Percentiles rank a stretch among this genome's conserved stretches.
These are phyloP conservation scores for Lithosia quadra DNA, from an alignment of 2,888 invertebrate species.

Conservation along the genomic window DNA sequence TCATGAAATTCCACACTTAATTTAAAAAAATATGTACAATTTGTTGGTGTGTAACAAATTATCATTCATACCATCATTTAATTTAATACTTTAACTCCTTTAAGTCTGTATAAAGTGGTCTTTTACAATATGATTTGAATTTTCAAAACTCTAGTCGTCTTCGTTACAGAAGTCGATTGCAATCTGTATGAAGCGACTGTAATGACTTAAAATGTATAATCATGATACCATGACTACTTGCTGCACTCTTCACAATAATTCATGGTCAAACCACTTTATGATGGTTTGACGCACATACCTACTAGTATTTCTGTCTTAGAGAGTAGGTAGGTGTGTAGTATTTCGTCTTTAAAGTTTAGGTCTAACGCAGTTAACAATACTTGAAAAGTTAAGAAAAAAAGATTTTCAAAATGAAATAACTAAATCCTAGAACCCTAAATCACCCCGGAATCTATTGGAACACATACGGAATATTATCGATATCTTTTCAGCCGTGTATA, in stretches of 20 bases:
- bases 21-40: neutral
- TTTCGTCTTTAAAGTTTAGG: neutral
- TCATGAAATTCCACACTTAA: neutral
- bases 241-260: slow-evolving; percentile 41
- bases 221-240: slow-evolving; percentile 39
- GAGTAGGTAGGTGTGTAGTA: no score
- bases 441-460: no score
- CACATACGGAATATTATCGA: no score
- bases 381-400: neutral
- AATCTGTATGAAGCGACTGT: slow-evolving; percentile 25
- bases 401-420: no score
- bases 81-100: no score
- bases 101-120: neutral
- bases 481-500: no score
- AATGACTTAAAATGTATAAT: slow-evolving; percentile 52
- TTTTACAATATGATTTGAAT: neutral
- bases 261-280: slow-evolving; percentile 31
- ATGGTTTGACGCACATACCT: neutral
- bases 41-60: neutral
- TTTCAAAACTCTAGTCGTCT: neutral
- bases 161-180: slow-evolving; percentile 25
- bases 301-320: neutral
- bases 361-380: neutral
- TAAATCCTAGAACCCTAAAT: no score
- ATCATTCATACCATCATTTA: no score